Evolutionary conservation across 2,888 invertebrate species (phyloP).

Genomic region (Trissonchulus latispiculum): DNA sequence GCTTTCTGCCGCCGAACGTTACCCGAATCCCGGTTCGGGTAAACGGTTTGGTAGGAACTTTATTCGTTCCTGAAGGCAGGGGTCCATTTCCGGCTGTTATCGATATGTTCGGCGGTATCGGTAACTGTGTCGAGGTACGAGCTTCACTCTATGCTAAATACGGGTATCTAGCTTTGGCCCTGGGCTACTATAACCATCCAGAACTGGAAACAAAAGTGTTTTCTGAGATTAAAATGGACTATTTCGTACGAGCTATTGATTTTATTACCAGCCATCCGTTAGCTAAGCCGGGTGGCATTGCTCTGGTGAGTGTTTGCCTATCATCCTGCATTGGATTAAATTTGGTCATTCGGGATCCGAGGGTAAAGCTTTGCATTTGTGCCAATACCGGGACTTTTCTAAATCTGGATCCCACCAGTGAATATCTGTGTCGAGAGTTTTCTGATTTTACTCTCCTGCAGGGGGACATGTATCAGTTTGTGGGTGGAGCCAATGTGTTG

Average conservation of each 20-base stretch:
- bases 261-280: neutral
- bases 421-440: no score
- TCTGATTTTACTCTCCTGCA: no score
- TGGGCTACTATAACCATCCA: conserved; percentile 32
- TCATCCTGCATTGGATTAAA: neutral
- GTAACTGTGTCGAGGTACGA: conserved; percentile 36
- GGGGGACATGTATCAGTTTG: no score
- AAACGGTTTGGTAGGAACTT: neutral
- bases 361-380: neutral
- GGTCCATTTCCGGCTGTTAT: conserved; percentile 23
- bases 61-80: neutral
- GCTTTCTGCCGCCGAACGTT: neutral
- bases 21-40: neutral
- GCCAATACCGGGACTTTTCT: neutral
- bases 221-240: neutral
- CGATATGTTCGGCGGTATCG: conserved; percentile 41
- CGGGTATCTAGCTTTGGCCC: conserved; percentile 35
- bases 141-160: conserved; percentile 39
- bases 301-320: neutral
- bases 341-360: neutral
- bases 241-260: neutral
- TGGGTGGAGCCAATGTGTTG: no score
- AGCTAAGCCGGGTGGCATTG: neutral
- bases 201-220: neutral
- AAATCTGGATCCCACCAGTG: neutral